Conservation (phyloP, 2,888 invertebrate genomes). For the Craniophora ligustri region DNA sequence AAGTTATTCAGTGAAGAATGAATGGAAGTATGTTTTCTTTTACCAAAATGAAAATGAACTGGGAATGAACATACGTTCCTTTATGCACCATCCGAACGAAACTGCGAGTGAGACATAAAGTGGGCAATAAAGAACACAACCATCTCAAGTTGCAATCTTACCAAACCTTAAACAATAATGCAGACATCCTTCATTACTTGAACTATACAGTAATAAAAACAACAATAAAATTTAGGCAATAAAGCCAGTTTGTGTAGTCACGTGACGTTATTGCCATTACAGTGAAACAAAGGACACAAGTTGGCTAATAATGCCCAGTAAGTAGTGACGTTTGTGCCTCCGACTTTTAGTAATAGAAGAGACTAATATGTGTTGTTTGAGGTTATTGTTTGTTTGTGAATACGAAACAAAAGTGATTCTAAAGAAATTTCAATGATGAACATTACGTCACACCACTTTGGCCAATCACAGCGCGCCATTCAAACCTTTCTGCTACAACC, state of each 20-base stretch:
- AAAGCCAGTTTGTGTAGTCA: constrained; percentile 35
- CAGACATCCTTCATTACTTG: constrained; percentile 12
- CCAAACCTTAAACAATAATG: constrained; percentile 7
- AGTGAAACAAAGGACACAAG: constrained; percentile 41
- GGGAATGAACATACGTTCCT: neutral
- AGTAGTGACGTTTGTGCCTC: constrained; percentile 19
- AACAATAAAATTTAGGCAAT: constrained; percentile 43
- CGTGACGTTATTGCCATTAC: constrained; percentile 31
- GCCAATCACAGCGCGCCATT: no score
- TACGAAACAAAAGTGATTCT: constrained; percentile 3
- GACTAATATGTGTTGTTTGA: constrained; percentile 13
- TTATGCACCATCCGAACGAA: neutral
- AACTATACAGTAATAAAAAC: constrained; percentile 42
- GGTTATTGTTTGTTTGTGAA: constrained; percentile 8
- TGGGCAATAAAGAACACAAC: neutral
- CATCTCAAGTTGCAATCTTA: neutral
- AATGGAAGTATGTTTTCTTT: no score
- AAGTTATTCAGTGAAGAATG: no score
- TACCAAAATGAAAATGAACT: no score
- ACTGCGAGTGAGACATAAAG: neutral
- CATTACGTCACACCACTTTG: no score
- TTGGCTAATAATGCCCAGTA: constrained; percentile 35
- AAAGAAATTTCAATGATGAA: neutral
- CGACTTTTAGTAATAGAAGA: constrained; percentile 9
- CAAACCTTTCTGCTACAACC: no score